phyloP scores from a whole-genome alignment of 1,140 invertebrate genomes.

The Tachypleus tridentatus region DNA sequence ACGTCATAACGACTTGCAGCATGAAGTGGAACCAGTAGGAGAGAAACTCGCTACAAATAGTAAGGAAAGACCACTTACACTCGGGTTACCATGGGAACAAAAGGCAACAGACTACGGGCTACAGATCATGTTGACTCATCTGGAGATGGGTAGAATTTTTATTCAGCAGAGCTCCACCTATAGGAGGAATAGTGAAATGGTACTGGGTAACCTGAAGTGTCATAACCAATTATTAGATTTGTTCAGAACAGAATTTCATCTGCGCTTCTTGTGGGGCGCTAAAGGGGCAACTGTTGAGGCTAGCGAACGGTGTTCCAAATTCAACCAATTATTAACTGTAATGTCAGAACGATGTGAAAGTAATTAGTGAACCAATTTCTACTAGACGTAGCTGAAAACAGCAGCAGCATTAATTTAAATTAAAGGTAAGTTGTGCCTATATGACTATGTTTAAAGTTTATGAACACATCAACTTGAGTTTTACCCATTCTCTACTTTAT shows the following conservation, averaged over 20 bases:
- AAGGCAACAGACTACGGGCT: constrained; percentile 54
- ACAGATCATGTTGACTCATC: constrained; percentile 32
- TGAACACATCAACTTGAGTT: no score
- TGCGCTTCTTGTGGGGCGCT: constrained; percentile 74
- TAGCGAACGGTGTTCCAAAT: constrained; percentile 55
- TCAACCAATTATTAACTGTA: constrained; percentile 57
- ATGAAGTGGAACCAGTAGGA: not conserved
- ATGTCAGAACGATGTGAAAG: constrained; percentile 58
- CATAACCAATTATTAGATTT: constrained; percentile 51
- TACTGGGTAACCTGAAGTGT: constrained; percentile 48
- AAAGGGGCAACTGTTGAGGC: constrained; percentile 51
- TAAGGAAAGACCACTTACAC: not conserved
- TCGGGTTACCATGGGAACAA: constrained; percentile 44
- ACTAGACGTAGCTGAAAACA: no score
- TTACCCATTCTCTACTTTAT: no score
- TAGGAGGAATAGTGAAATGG: constrained; percentile 55
- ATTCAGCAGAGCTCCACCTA: constrained; percentile 35
- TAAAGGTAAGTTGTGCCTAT: no score
- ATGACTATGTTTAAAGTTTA: no score
- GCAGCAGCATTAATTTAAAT: no score
- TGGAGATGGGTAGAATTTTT: constrained; percentile 33
- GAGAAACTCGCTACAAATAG: not conserved
- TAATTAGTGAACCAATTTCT: no score
- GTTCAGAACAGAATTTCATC: constrained; percentile 71
- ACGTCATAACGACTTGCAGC: constrained; percentile 11